A percentile compares a stretch with the other conserved stretches of the same genome.
Evolutionary conservation across 1,140 invertebrate genomes (phyloP).

Genomic region (Drosophila tani): DNA sequence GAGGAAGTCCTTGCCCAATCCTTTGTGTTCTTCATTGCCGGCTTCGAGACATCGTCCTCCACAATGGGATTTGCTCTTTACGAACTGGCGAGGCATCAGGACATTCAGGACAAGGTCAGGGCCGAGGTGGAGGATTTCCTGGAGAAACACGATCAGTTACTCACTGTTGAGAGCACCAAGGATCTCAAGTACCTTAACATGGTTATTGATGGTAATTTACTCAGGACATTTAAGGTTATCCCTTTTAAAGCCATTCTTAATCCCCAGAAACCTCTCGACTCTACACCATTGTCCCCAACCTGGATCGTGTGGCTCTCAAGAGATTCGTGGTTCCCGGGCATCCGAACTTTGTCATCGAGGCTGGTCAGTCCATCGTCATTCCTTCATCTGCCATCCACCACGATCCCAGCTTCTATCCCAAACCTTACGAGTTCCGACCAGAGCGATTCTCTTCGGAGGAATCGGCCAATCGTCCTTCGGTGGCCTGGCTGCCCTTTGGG

Average conservation of each 20-base stretch:
- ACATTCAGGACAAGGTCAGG: slow-evolving; percentile 87
- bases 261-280: slow-evolving; percentile 87
- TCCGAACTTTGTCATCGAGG: slow-evolving; percentile 86
- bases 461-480: slow-evolving; percentile 80
- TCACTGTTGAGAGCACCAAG: slow-evolving; percentile 86
- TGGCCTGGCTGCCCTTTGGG: slow-evolving; percentile 88
- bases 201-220: slow-evolving; percentile 67
- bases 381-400: slow-evolving; percentile 87
- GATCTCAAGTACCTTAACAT: slow-evolving; percentile 86
- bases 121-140: slow-evolving; percentile 86
- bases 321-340: slow-evolving; percentile 87
- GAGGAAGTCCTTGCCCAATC: slow-evolving; percentile 79
- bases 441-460: slow-evolving; percentile 86
- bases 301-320: slow-evolving; percentile 87
- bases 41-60: slow-evolving; percentile 88
- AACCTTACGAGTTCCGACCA: slow-evolving; percentile 87
- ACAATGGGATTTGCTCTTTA: slow-evolving; percentile 86
- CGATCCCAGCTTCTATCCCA: slow-evolving; percentile 86
- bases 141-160: slow-evolving; percentile 83
- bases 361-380: slow-evolving; percentile 87
- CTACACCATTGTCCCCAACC: slow-evolving; percentile 87
- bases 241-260: accelerated
- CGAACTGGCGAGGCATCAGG: slow-evolving; percentile 87
- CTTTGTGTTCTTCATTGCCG: slow-evolving; percentile 86
- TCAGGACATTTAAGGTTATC: too few relatives aligned